Conservation (phyloP, 35 echinoderm and acorn worm genomes). For the Anneissia japonica region DNA sequence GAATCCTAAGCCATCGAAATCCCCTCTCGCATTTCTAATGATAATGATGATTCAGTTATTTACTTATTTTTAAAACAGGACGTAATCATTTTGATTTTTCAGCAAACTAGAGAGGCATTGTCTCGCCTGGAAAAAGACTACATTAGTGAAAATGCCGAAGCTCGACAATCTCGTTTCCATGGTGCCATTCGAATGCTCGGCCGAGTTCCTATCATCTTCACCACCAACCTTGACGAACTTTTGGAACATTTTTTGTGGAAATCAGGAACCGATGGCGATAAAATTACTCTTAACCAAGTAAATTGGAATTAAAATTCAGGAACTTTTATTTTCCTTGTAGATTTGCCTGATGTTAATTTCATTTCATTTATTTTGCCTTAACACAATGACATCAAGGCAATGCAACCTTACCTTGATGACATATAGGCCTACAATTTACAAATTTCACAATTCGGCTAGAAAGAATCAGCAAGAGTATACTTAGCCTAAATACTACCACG, state of each 20-base stretch:
- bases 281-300: slow-evolving; percentile 14
- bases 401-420: neutral
- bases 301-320: too few species aligned
- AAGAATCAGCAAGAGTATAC: neutral
- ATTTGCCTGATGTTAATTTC: too few species aligned
- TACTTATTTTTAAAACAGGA: too few species aligned
- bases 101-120: neutral
- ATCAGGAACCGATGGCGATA: slow-evolving; percentile 27
- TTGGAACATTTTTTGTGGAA: slow-evolving; percentile 30
- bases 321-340: too few species aligned
- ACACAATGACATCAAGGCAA: neutral
- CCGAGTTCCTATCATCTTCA: slow-evolving; percentile 23
- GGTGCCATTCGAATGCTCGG: slow-evolving; percentile 17
- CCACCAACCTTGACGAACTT: slow-evolving; percentile 26
- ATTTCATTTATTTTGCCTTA: too few species aligned
- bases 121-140: neutral
- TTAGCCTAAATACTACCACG: too few species aligned
- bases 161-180: slow-evolving; percentile 26
- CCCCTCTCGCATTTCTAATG: too few species aligned
- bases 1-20: too few species aligned
- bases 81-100: neutral
- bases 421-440: neutral
- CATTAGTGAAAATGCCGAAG: neutral
- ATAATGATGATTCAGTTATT: too few species aligned
- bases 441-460: neutral